These are phyloP conservation scores for Puntigrus tetrazona DNA, from an alignment of 2,113 vertebrate species.

Conservation along the genomic window DNA sequence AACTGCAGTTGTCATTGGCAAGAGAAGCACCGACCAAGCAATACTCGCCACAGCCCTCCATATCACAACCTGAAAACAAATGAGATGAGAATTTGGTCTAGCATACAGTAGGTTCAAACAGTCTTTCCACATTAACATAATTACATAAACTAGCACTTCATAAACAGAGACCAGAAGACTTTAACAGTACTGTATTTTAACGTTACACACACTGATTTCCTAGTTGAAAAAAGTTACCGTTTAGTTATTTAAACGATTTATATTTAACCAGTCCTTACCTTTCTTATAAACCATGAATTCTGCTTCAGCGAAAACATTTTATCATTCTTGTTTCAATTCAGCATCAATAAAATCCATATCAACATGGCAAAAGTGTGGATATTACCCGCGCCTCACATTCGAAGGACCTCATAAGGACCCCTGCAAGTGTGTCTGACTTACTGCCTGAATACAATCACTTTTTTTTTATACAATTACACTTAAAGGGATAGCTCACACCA, in stretches of 20 bases:
- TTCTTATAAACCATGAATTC: slow-evolving; percentile 75
- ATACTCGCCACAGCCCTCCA: slow-evolving; percentile 86
- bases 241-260: not conserved
- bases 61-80: slow-evolving; percentile 81
- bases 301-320: slow-evolving; percentile 70
- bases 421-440: not conserved
- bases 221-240: not conserved
- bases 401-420: slow-evolving; percentile 71
- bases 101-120: not conserved
- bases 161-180: not conserved
- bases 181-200: not conserved
- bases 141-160: too few species aligned
- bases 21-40: slow-evolving; percentile 85
- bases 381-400: slow-evolving; percentile 71
- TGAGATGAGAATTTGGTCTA: not conserved
- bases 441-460: slow-evolving; percentile 63
- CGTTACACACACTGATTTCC: not conserved
- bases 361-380: slow-evolving; percentile 6
- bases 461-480: slow-evolving; percentile 9
- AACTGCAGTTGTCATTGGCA: slow-evolving; percentile 78
- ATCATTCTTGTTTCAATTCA: not conserved
- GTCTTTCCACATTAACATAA: not conserved
- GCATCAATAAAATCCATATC: slow-evolving; percentile 10
- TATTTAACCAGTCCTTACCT: slow-evolving; percentile 66
- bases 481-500: too few species aligned